These are phyloP conservation scores for Enteromius anoplus DNA, from an alignment of 2,797 vertebrate species.

Conservation along the genomic window DNA sequence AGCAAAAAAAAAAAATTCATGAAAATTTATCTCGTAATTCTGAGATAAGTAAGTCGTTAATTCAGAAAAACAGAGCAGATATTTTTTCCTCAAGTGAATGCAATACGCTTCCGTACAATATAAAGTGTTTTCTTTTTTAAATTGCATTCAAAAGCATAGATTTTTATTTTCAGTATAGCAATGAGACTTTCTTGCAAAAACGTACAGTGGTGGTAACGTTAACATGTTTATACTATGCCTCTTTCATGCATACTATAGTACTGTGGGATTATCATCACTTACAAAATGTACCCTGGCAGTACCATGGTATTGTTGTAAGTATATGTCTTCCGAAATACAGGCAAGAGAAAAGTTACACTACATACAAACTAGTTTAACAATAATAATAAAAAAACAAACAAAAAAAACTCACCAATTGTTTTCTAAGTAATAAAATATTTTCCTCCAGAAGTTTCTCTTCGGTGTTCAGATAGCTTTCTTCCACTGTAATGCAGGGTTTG, in stretches of 20 bases:
- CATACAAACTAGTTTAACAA: background rate
- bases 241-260: background rate
- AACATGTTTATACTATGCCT: background rate
- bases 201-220: background rate
- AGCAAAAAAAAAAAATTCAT: too few relatives aligned
- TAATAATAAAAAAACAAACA: background rate
- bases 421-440: conserved; percentile 87
- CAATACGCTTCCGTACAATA: too few relatives aligned
- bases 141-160: background rate
- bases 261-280: background rate
- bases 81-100: too few relatives aligned
- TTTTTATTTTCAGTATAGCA: too few relatives aligned
- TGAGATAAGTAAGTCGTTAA: too few relatives aligned
- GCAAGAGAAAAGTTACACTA: background rate
- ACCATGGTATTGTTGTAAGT: background rate
- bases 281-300: background rate
- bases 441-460: conserved; percentile 91
- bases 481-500: conserved; percentile 60
- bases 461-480: conserved; percentile 73
- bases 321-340: background rate
- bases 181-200: background rate
- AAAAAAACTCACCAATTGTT: conserved; percentile 86
- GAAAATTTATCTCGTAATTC: too few relatives aligned
- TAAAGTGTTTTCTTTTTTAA: background rate
- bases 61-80: too few relatives aligned